phyloP scores from a whole-genome alignment of 2,797 vertebrate genomes.

The Trachops cirrhosus region DNA sequence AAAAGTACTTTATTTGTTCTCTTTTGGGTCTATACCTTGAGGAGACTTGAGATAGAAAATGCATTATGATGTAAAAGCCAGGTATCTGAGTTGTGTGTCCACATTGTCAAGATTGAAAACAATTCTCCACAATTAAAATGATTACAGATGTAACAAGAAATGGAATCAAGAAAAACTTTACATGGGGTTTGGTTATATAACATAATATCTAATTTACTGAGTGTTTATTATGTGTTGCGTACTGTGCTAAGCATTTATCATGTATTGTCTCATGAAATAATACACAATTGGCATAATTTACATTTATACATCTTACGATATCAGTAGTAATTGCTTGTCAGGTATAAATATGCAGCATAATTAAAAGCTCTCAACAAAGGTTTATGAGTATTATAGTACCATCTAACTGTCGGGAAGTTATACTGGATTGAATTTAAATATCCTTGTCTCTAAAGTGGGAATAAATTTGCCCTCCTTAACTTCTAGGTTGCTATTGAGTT shows the following conservation, averaged over 20 bases:
- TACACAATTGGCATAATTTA: not conserved
- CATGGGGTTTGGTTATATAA: not conserved
- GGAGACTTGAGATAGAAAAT: constrained; percentile 29
- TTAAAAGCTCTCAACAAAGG: not conserved
- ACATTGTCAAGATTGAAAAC: constrained; percentile 8
- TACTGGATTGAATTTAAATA: not conserved
- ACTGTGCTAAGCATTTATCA: not conserved
- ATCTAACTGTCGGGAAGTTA: not conserved
- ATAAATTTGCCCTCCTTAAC: not conserved
- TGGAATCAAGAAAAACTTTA: not conserved
- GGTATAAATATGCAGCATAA: not conserved
- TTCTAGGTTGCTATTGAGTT: not conserved
- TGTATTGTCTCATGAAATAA: not conserved
- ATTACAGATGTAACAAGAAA: constrained; percentile 32
- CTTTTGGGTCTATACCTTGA: not conserved
- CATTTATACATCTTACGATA: not conserved
- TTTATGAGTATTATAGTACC: not conserved
- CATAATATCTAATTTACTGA: not conserved
- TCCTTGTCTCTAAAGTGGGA: not conserved
- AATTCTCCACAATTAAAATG: constrained; percentile 4
- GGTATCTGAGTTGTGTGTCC: not conserved
- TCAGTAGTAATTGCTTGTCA: not conserved
- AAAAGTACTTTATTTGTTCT: constrained; percentile 31
- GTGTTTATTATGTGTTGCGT: not conserved
- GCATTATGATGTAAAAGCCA: constrained; percentile 1